Evolutionary conservation across 1,140 invertebrate species (phyloP).

Genomic region (Marisa cornuarietis): DNA sequence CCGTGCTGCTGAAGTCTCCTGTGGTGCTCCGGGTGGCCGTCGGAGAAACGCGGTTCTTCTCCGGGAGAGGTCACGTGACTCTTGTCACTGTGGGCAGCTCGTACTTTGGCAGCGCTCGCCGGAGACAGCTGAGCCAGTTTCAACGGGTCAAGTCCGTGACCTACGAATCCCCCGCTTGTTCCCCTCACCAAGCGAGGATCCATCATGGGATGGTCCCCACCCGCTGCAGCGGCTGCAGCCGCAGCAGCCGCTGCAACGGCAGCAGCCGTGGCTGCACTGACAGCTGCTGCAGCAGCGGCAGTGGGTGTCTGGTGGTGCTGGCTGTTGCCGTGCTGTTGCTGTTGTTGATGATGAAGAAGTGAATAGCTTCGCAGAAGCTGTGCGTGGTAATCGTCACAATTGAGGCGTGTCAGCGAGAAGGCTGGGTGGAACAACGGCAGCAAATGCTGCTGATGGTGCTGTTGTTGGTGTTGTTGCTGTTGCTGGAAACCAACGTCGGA

Average conservation of each 20-base stretch:
- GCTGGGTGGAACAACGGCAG: slow-evolving; percentile 46
- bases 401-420: slow-evolving; percentile 42
- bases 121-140: slow-evolving; percentile 21
- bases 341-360: slow-evolving; percentile 20
- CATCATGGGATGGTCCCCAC: not conserved
- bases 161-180: slow-evolving; percentile 3
- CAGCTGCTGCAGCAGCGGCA: slow-evolving; percentile 17
- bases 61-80: too few species aligned
- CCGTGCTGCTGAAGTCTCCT: too few species aligned
- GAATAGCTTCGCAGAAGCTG: slow-evolving; percentile 47
- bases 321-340: slow-evolving; percentile 25
- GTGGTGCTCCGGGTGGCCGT: too few species aligned
- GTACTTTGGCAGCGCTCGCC: not conserved
- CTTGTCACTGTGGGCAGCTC: too few species aligned
- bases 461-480: not conserved
- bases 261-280: slow-evolving; percentile 12
- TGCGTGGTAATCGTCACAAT: slow-evolving; percentile 46
- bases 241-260: not conserved
- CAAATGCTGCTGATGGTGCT: slow-evolving; percentile 10
- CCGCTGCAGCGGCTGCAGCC: not conserved
- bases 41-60: too few species aligned
- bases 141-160: slow-evolving; percentile 6
- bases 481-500: not conserved
- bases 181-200: slow-evolving; percentile 7
- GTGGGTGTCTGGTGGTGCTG: slow-evolving; percentile 14